Conservation (phyloP, 2,888 invertebrate species). For the Stenodera caucasica region DNA sequence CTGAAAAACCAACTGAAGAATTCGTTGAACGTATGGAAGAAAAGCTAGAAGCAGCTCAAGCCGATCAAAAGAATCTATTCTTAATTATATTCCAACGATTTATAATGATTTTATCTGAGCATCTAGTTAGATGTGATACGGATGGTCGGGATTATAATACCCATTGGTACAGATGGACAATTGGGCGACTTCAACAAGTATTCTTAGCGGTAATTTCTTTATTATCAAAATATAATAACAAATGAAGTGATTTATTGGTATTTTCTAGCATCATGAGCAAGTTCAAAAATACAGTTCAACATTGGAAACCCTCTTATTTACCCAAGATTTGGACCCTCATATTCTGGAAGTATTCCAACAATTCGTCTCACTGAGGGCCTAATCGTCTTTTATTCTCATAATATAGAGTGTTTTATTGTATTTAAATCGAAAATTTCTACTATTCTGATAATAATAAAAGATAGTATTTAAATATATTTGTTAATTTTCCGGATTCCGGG, state of each 20-base stretch:
- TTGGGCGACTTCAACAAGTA: constrained; percentile 92
- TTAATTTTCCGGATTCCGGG: neutral
- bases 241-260: constrained; percentile 25
- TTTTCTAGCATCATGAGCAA: constrained; percentile 92
- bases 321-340: constrained; percentile 93
- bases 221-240: constrained; percentile 4
- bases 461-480: no score
- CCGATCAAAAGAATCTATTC: constrained; percentile 95
- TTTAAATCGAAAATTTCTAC: neutral
- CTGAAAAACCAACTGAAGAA: constrained; percentile 73
- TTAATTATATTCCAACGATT: constrained; percentile 97
- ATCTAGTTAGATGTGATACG: constrained; percentile 90
- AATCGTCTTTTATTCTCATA: constrained; percentile 39
- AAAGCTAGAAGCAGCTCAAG: constrained; percentile 89
- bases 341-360: constrained; percentile 97
- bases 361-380: constrained; percentile 87
- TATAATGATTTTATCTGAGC: constrained; percentile 96
- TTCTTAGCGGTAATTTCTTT: constrained; percentile 77
- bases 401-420: neutral
- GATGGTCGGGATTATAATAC: constrained; percentile 92
- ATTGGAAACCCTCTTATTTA: constrained; percentile 92
- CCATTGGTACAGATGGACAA: constrained; percentile 95
- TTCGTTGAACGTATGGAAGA: constrained; percentile 96
- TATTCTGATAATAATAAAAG: neutral
- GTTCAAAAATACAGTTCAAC: constrained; percentile 96